Conservation (phyloP, 2,797 vertebrate species). For the Tamandua tetradactyla region DNA sequence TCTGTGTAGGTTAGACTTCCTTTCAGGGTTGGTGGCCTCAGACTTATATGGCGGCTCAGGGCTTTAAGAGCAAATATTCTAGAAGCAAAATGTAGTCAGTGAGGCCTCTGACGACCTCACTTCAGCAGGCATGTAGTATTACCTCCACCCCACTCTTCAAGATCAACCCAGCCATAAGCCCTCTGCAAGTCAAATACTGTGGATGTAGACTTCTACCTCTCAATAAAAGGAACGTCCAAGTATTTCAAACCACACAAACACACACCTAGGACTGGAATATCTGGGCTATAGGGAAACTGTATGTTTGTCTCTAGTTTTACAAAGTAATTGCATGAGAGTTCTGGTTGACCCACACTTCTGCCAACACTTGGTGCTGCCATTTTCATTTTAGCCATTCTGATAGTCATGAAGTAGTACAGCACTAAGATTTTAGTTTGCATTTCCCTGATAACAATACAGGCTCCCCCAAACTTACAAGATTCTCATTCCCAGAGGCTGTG, state of each 20-base stretch:
- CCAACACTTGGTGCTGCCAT: neutral
- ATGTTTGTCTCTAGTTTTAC: neutral
- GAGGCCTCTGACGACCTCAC: neutral
- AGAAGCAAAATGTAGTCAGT: neutral
- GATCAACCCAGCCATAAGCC: neutral
- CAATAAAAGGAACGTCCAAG: neutral
- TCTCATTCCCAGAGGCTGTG: neutral
- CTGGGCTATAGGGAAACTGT: neutral
- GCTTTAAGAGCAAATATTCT: neutral
- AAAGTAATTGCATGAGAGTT: neutral
- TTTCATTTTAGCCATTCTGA: neutral
- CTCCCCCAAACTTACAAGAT: neutral
- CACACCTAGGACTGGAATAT: neutral
- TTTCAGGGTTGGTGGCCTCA: neutral
- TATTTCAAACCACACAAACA: neutral
- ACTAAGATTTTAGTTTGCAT: neutral
- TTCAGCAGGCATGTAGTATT: neutral
- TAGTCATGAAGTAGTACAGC: neutral
- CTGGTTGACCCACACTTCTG: neutral
- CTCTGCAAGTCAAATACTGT: neutral
- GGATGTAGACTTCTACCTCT: neutral
- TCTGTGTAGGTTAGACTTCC: neutral
- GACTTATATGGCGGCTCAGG: neutral
- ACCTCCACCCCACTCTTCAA: neutral
- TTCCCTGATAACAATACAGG: neutral